Base-by-base conservation (phyloP, 2,113 vertebrate species). In the Gallinago media region DNA sequence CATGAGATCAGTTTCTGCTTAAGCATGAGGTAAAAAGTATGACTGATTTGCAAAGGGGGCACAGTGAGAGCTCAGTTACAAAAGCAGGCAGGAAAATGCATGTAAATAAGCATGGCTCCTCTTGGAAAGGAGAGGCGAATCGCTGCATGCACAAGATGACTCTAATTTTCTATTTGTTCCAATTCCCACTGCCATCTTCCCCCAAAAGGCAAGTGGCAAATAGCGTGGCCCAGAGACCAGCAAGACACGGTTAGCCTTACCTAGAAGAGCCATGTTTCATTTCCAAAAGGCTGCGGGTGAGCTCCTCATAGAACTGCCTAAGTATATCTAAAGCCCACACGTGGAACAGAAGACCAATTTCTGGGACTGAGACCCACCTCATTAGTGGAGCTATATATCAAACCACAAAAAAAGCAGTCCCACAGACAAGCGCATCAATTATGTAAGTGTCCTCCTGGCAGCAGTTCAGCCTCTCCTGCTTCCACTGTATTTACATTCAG, bases 371-470 rank as follows among this genome's bases (percentile, higher is more conserved):
- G 80, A 91, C 46, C 36, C 34, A 86, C 62, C 84, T 96, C 68
- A 72, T 95, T 83, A 95, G 40, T 15, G 31, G 27, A 93, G 72
- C 63, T 90, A 86, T 76, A n/a, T 63, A 87, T 89, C 95, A 96
- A 92, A 92, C 56, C 54, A 59, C 26, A 88, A 76, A 85, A 90
- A 91, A 94, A 86, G 61, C 22, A 49, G 38, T 17, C 76, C 50
- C 76, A 50, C 6, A 88, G 74, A 95, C 19, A 56, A 79, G 65
- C 4, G 2, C 56, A 81, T 95, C 85, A 92, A 94, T 96, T 96
- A 94, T 14, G 38, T 85, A 94, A 96, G 89, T 94, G 94, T 46
- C 46, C 70, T 81, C 46, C 73, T 80, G 70, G 82, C 78, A 94
- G 88, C 66, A 77, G 59, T 32, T 91, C 70, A 92, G 85, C 40